These are phyloP conservation scores for Henricia sp. DNA, from an alignment of 53 echinoderm and acorn worm genomes.

Conservation along the genomic window DNA sequence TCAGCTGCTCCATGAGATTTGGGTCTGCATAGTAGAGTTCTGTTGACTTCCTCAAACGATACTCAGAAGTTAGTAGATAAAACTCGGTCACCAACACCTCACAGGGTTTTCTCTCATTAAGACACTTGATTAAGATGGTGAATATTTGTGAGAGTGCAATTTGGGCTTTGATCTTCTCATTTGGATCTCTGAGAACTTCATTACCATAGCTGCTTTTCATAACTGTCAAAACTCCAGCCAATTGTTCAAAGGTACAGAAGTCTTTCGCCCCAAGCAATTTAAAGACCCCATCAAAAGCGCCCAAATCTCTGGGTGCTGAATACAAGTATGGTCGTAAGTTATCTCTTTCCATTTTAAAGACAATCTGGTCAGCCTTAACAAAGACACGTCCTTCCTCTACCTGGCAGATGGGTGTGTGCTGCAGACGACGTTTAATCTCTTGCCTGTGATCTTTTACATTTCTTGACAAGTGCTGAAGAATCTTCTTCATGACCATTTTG, in stretches of 20 bases:
- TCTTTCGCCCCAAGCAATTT: conserved; percentile 40
- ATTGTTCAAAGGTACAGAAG: conserved; percentile 42
- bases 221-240: conserved; percentile 30
- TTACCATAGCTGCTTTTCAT: conserved; percentile 11
- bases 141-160: not conserved
- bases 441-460: not conserved
- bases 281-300: conserved; percentile 22
- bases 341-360: not conserved
- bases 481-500: conserved; percentile 12
- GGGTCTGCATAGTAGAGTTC: conserved; percentile 46
- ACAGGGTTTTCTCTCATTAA: conserved; percentile 5
- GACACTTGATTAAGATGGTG: too few species aligned
- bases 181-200: conserved; percentile 16
- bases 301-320: conserved; percentile 35
- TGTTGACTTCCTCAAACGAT: conserved; percentile 13
- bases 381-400: conserved; percentile 34
- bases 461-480: not conserved
- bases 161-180: conserved; percentile 3
- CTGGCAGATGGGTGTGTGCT: conserved; percentile 33
- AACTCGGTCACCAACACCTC: conserved; percentile 34
- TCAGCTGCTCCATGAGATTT: conserved; percentile 1
- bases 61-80: conserved; percentile 21
- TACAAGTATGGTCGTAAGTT: conserved; percentile 50
- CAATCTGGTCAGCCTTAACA: conserved; percentile 51
- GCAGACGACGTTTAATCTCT: not conserved